Evolutionary conservation across 2,113 vertebrate genomes (phyloP), one percentile per base, ranked within the genome.

Genomic region (Limnothrissa miodon): DNA sequence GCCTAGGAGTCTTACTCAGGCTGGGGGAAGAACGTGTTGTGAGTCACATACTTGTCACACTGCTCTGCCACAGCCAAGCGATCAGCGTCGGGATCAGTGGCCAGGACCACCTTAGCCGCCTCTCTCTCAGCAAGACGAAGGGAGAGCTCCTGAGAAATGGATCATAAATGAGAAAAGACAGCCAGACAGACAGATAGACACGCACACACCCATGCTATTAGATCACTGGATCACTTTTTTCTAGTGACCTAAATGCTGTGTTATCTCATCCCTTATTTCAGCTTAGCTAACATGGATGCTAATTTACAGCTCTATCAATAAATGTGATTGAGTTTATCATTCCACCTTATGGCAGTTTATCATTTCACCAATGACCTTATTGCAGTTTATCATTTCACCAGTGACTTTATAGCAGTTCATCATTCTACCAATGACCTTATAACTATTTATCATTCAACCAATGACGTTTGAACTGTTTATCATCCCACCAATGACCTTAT

Each of bases 41-140:
- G 46, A 1, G 59, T 74, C 66, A 74, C 66, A 13, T 89, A 98
- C 97, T 93, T 90, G 10, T 95, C 93, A 87, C 93, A 92, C 45
- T 89, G 94, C 59, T 99, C 97, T 0, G 98, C 97, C 81, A 97
- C 97, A 17, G 98, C 98, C 78, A 99, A 83, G 3, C 98, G 94
- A 62, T 99, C 97, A 1, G 97, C 98, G 46, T 99, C 98, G 5
- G 98, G 98, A 80, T 99, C 98, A 0, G 98, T 99, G 0, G 97
- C 98, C 90, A 99, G 88, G 0, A 99, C 96, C 0, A 99, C 84
- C 13, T 8, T 86, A 11, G 96, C 97, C 0, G 90, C 87, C 88
- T 98, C 96, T 70, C 87, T 95, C 91, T 98, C 96, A 9, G 97
- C 98, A 79, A 99, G 93, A 39, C 93, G 94, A 81, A 99, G 90